Evolutionary conservation across 2,888 invertebrate genomes (phyloP).

Genomic region (Drosophila ustulata): DNA sequence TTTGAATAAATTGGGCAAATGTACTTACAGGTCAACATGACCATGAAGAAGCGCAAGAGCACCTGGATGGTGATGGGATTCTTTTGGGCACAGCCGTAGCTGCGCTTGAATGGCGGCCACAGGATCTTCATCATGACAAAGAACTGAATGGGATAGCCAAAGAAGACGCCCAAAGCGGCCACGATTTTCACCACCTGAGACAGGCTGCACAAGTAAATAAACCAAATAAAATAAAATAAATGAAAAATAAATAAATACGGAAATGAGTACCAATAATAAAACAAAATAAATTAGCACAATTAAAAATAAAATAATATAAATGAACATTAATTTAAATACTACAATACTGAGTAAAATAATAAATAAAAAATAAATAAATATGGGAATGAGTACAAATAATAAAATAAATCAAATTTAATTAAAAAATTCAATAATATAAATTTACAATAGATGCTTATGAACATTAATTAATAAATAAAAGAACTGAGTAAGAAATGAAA

Average conservation of each 20-base stretch:
- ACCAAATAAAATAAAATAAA: not conserved
- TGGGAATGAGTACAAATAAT: not conserved
- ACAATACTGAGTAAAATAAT: no score
- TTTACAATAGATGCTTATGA: no score
- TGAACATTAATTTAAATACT: no score
- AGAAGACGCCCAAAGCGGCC: conserved; percentile 93
- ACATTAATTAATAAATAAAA: no score
- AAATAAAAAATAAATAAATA: not conserved
- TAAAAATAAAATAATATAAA: no score
- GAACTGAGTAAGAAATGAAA: no score
- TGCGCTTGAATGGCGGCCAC: conserved; percentile 90
- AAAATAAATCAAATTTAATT: no score
- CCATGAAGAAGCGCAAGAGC: conserved; percentile 89
- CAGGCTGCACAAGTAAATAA: conserved; percentile 86
- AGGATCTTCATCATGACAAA: conserved; percentile 96
- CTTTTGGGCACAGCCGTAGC: conserved; percentile 86
- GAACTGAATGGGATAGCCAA: conserved; percentile 98
- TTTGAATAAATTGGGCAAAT: not conserved
- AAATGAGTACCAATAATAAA: not conserved
- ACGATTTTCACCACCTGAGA: conserved; percentile 92
- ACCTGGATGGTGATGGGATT: conserved; percentile 89
- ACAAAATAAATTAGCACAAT: no score
- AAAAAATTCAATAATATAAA: no score
- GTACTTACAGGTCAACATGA: conserved; percentile 93
- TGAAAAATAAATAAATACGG: not conserved